phyloP scores from a whole-genome alignment of 2,888 invertebrate genomes.

The Gymnocheta viridis region DNA sequence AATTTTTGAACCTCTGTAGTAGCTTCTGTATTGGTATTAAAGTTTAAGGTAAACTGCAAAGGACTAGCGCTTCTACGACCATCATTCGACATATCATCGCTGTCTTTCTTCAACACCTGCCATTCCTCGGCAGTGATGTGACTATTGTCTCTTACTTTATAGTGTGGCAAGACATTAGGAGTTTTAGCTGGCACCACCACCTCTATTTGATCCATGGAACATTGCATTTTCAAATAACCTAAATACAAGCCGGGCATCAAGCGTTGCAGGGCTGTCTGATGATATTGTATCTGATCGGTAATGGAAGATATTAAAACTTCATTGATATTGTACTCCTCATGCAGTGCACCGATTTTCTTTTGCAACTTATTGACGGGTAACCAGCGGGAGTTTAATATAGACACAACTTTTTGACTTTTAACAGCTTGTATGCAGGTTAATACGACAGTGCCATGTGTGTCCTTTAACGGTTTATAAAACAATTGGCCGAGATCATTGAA shows the following conservation, averaged over 20 bases:
- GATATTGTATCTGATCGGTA: slow-evolving; percentile 88
- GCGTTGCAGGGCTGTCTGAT: slow-evolving; percentile 89
- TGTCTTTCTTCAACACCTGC: slow-evolving; percentile 90
- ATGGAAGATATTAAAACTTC: slow-evolving; percentile 94
- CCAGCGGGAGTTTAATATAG: slow-evolving; percentile 96
- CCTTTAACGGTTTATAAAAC: slow-evolving; percentile 94
- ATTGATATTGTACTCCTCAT: slow-evolving; percentile 89
- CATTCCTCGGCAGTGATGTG: slow-evolving; percentile 99
- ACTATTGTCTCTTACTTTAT: slow-evolving; percentile 95
- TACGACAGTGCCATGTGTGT: slow-evolving; percentile 94
- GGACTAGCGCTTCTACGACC: slow-evolving; percentile 67
- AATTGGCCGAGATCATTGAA: slow-evolving; percentile 97
- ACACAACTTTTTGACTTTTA: slow-evolving; percentile 88
- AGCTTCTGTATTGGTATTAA: slow-evolving; percentile 81
- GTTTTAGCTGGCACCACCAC: slow-evolving; percentile 95
- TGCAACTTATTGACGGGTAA: slow-evolving; percentile 92
- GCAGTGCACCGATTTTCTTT: slow-evolving; percentile 88
- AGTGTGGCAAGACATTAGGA: slow-evolving; percentile 97
- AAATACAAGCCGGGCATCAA: slow-evolving; percentile 95
- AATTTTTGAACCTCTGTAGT: slow-evolving; percentile 90
- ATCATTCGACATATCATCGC: slow-evolving; percentile 71
- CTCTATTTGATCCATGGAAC: slow-evolving; percentile 96
- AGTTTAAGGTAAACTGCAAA: slow-evolving; percentile 76
- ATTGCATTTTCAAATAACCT: slow-evolving; percentile 97
- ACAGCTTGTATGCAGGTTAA: slow-evolving; percentile 91